phyloP scores from a whole-genome alignment of 2,888 invertebrate genomes.

The Drepana falcataria region DNA sequence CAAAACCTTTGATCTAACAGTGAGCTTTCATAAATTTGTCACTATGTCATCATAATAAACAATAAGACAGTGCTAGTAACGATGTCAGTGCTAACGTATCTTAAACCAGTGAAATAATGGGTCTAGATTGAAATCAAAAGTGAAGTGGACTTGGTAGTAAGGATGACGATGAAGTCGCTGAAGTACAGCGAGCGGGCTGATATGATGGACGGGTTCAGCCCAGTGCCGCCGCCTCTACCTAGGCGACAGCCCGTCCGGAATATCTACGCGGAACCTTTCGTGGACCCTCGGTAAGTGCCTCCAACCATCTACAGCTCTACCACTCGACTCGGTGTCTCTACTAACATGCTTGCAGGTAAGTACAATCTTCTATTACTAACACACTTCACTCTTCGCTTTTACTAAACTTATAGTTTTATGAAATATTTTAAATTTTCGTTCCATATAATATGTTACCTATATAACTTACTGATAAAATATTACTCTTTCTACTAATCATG shows the following conservation, averaged over 20 bases:
- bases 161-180: slow-evolving; percentile 82
- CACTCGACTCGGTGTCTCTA: slow-evolving; percentile 1
- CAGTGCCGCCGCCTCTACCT: slow-evolving; percentile 81
- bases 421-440: no score
- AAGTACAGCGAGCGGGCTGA: slow-evolving; percentile 76
- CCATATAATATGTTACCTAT: no score
- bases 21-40: slow-evolving; percentile 29
- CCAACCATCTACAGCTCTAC: slow-evolving; percentile 8
- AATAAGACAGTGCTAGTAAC: slow-evolving; percentile 37
- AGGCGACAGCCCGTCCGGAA: slow-evolving; percentile 81
- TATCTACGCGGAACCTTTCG: slow-evolving; percentile 83
- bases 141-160: slow-evolving; percentile 60
- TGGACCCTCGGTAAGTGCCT: slow-evolving; percentile 76
- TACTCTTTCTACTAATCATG: no score
- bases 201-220: slow-evolving; percentile 76
- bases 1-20: slow-evolving; percentile 31
- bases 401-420: no score
- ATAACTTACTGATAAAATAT: no score
- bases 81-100: slow-evolving; percentile 62
- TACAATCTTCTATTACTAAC: slow-evolving; percentile 12
- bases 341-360: slow-evolving; percentile 23
- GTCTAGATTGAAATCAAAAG: slow-evolving; percentile 45
- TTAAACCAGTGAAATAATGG: slow-evolving; percentile 56
- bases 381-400: slow-evolving; percentile 6
- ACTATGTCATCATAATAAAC: slow-evolving; percentile 27